A percentile compares a stretch with the other conserved stretches of the same genome.
These are phyloP conservation scores for Danionella cerebrum DNA, from an alignment of 2,113 vertebrate genomes.

Conservation along the genomic window DNA sequence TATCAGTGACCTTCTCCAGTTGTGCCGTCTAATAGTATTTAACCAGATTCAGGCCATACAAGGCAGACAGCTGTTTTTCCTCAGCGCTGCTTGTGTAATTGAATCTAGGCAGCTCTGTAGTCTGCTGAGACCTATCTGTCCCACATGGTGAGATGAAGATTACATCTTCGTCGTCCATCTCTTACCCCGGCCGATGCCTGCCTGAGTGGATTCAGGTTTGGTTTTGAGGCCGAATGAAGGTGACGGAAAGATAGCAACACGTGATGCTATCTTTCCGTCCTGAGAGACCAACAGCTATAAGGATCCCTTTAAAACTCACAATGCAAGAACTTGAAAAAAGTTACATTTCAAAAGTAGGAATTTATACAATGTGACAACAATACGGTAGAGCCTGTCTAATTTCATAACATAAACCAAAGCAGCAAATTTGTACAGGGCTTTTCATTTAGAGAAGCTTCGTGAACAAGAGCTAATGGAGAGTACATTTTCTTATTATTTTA, in stretches of 20 bases:
- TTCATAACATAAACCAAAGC: too few species aligned
- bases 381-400: neutral
- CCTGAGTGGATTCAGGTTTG: slow-evolving; percentile 2
- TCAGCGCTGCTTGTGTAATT: slow-evolving; percentile 12
- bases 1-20: slow-evolving; percentile 28
- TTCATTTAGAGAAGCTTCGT: too few species aligned
- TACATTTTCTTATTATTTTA: neutral
- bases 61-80: slow-evolving; percentile 31
- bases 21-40: slow-evolving; percentile 5
- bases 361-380: neutral
- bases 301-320: neutral
- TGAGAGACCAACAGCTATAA: neutral
- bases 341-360: neutral
- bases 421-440: too few species aligned
- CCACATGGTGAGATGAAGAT: neutral
- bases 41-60: slow-evolving; percentile 19
- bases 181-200: neutral
- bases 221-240: neutral
- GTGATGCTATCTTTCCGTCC: neutral
- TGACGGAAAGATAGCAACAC: neutral
- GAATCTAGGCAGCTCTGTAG: slow-evolving; percentile 7
- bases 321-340: neutral
- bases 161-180: neutral
- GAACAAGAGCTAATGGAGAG: neutral
- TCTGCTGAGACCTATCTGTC: slow-evolving; percentile 29